These are phyloP conservation scores for Aphelenchoides avenae DNA, from an alignment of 1,140 invertebrate genomes.

Conservation along the genomic window DNA sequence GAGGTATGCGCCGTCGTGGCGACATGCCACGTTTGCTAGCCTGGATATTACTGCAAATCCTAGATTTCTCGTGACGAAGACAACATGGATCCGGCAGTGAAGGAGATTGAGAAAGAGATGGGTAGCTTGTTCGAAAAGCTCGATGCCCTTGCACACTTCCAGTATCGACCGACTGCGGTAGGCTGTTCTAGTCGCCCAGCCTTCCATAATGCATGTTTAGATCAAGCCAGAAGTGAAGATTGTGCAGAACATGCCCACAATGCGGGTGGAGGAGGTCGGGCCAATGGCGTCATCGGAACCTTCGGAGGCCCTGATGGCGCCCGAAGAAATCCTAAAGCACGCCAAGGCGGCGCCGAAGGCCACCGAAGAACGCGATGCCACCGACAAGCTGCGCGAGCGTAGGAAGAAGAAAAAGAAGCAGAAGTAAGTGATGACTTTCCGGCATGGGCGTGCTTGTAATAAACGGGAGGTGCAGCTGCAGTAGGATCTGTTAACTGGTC, in stretches of 20 bases:
- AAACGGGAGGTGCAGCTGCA: too few species aligned
- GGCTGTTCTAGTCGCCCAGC: background rate
- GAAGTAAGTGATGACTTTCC: too few species aligned
- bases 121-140: constrained; percentile 75
- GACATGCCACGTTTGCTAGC: background rate
- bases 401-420: constrained; percentile 79
- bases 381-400: constrained; percentile 82
- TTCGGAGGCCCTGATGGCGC: constrained; percentile 71
- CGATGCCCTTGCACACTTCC: constrained; percentile 85
- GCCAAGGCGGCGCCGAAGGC: constrained; percentile 72
- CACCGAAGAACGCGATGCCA: constrained; percentile 73
- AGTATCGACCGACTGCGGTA: constrained; percentile 82
- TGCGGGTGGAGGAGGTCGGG: constrained; percentile 88
- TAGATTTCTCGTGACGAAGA: background rate
- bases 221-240: constrained; percentile 81
- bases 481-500: too few species aligned
- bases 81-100: constrained; percentile 46
- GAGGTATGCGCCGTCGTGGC: constrained; percentile 53
- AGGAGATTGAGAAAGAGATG: constrained; percentile 74
- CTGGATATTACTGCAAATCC: background rate
- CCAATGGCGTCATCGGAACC: constrained; percentile 77
- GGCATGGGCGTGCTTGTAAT: too few species aligned
- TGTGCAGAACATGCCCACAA: constrained; percentile 81
- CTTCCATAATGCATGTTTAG: constrained; percentile 60
- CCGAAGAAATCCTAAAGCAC: constrained; percentile 80